Evolutionary conservation across 2,797 vertebrate genomes (phyloP).

Genomic region (Muscicapa striata): DNA sequence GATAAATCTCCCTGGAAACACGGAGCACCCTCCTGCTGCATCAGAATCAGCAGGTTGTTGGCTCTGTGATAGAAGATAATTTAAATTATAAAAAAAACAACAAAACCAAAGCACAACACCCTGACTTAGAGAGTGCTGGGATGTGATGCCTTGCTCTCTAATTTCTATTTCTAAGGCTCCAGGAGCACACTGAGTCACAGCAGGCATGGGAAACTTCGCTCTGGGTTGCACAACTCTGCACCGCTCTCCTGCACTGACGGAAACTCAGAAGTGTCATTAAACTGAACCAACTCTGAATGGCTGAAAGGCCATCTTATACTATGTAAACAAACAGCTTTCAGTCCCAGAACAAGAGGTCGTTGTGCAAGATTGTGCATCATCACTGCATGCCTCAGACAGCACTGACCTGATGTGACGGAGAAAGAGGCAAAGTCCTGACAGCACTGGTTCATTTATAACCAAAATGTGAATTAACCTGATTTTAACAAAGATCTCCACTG

Average conservation of each 20-base stretch:
- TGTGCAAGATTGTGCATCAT: constrained; percentile 25
- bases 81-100: neutral
- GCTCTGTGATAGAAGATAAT: neutral
- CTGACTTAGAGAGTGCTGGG: neutral
- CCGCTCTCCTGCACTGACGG: neutral
- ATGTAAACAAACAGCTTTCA: constrained; percentile 56
- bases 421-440: neutral
- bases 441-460: neutral
- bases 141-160: neutral
- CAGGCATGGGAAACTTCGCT: constrained; percentile 29
- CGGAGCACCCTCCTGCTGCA: neutral
- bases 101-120: neutral
- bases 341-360: constrained; percentile 11
- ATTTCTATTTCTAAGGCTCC: neutral
- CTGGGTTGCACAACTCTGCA: neutral
- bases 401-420: neutral
- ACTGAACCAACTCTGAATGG: neutral
- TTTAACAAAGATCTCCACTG: neutral
- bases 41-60: neutral
- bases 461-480: neutral
- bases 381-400: neutral
- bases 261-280: constrained; percentile 4
- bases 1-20: neutral
- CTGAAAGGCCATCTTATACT: constrained; percentile 17
- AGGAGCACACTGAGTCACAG: constrained; percentile 13